Conservation (phyloP, 2,797 vertebrate species). For the Onychomys leucogaster region DNA sequence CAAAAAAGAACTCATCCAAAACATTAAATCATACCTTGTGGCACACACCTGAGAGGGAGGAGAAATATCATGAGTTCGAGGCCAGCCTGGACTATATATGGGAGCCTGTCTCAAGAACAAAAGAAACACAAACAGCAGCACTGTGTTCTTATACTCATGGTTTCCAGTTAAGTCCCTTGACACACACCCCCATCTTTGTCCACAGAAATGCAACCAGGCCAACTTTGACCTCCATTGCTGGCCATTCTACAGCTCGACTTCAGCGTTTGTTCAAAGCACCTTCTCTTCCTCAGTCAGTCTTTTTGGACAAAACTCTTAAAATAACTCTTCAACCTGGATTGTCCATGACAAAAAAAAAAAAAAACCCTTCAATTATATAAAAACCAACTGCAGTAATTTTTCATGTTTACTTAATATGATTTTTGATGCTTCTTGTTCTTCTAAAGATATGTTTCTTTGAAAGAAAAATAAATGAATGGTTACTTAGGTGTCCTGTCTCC, state of each 20-base stretch:
- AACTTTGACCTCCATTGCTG: background rate
- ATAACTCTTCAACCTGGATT: background rate
- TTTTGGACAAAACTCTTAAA: background rate
- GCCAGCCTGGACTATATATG: background rate
- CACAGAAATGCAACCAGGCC: background rate
- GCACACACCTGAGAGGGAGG: background rate
- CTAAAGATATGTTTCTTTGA: background rate
- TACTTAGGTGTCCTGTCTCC: background rate
- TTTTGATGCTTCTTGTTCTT: constrained; percentile 49
- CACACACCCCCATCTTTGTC: background rate
- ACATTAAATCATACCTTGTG: background rate
- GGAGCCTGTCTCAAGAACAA: background rate
- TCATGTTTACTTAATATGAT: constrained; percentile 22
- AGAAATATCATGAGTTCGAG: background rate
- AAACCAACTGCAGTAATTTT: constrained; percentile 40
- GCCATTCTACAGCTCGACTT: background rate
- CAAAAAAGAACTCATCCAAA: background rate
- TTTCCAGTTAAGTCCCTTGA: background rate
- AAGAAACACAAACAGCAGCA: background rate
- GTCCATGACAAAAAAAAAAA: background rate
- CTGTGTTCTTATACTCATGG: background rate
- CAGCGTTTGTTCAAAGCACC: background rate
- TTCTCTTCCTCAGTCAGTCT: background rate
- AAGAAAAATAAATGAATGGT: constrained; percentile 5
- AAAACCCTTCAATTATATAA: background rate